Base-by-base conservation (phyloP, 2,797 vertebrate genomes). In the Paramormyrops hopkinsi region DNA sequence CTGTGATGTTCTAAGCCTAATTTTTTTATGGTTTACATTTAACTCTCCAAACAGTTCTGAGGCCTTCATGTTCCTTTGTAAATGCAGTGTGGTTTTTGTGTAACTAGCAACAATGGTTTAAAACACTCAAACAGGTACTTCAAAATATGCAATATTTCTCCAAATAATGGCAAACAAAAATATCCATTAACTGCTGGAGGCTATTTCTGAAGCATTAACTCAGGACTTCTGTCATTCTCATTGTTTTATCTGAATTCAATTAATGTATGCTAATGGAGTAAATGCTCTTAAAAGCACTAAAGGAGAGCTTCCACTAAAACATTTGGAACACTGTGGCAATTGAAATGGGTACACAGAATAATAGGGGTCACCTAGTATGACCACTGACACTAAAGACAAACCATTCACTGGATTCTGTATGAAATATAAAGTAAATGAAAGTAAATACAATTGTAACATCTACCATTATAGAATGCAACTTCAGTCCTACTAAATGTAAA, bases 1-100 rank as follows among this genome's bases (percentile, higher is more conserved):
- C 79, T 92, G 92, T 93, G 90, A 90, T 93, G 93, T 95, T 96
- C 91, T 96, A 62, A 25, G n/a, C 56, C 56, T 62, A 95, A 96
- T 93, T 91, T 17, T 76, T 83, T 91, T 93, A 92, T 93, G 92
- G 91, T 79, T 92, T 94, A 93, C 93, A 92, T 92, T 94, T 69
- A 91, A 91, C 88, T 88, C 90, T 90, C 90, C 33, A 53, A 84
- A 79, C 87, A 88, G 56, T 93, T 85, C 62, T 89, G 62, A 62
- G 50, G 50, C 87, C 51, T 90, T 89, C 73, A 46, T 88, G 53
- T 76, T 51, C 41, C 48, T 69, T 17, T 59, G 79, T 22, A 29
- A 62, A 62, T 33, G 48, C 73, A 76, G 54, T n/a, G 12, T 56
- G 37, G 29, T 90, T 92, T 89, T 85, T 88, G 62, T 54, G 69